phyloP scores from a whole-genome alignment of 2,888 invertebrate species.

The Pachycephus smyrnensis region DNA sequence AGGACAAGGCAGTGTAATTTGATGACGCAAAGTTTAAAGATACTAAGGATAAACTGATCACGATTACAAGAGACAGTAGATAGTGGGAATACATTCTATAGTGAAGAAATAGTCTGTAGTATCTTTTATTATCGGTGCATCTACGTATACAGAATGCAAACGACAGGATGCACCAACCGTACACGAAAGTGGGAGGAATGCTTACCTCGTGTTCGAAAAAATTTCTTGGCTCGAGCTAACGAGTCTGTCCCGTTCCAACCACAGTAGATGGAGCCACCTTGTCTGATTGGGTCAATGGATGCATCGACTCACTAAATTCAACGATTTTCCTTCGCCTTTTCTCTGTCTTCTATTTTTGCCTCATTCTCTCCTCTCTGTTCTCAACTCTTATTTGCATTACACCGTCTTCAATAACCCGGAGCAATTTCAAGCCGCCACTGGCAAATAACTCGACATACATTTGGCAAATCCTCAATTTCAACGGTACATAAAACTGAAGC shows the following conservation, averaged over 20 bases:
- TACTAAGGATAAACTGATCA: not conserved
- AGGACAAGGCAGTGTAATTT: too few species aligned
- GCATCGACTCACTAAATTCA: slow-evolving; percentile 2
- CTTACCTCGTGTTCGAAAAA: not conserved
- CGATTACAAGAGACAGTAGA: not conserved
- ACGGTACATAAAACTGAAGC: not conserved
- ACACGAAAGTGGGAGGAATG: not conserved
- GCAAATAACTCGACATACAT: slow-evolving; percentile 12
- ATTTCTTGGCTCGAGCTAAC: not conserved
- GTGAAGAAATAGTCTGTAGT: not conserved
- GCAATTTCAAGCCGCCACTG: not conserved
- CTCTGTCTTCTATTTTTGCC: not conserved
- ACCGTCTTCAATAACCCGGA: not conserved
- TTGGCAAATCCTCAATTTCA: slow-evolving; percentile 14
- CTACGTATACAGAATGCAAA: not conserved
- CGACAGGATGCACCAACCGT: not conserved
- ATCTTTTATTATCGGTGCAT: not conserved
- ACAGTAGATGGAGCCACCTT: slow-evolving; percentile 7
- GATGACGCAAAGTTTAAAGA: too few species aligned
- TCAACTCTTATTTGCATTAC: not conserved
- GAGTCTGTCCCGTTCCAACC: not conserved
- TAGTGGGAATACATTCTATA: not conserved
- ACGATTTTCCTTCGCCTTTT: not conserved
- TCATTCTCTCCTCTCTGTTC: not conserved
- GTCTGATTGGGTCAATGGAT: slow-evolving; percentile 19